A percentile compares a stretch with the other conserved stretches of the same genome.
phyloP scores from a whole-genome alignment of 2,888 invertebrate species.

The Crepidodera aurea region DNA sequence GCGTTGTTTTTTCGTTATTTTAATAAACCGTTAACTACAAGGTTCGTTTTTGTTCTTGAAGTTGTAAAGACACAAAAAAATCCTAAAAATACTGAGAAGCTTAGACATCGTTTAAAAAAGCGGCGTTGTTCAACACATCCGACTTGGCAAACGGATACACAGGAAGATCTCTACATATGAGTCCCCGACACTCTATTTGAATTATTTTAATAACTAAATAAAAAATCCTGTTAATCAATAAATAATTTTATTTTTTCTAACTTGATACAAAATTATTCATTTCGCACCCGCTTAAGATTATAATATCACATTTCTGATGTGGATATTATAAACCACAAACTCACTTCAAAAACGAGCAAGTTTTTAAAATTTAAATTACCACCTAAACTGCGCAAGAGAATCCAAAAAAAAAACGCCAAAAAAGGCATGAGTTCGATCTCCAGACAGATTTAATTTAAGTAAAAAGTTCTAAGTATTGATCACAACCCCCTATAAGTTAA shows the following conservation, averaged over 20 bases:
- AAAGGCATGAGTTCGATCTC: conserved; percentile 18
- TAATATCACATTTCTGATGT: conserved; percentile 78
- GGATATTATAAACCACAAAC: conserved; percentile 68
- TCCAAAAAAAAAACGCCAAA: conserved; percentile 21
- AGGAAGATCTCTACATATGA: no score
- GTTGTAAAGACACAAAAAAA: no score
- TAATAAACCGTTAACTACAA: no score
- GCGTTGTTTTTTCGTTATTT: no score
- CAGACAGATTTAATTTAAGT: conserved; percentile 23
- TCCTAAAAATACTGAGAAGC: no score
- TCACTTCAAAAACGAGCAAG: conserved; percentile 34
- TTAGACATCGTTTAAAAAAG: no score
- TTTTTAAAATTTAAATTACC: no score
- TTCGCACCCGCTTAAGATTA: conserved; percentile 39
- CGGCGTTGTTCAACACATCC: no score
- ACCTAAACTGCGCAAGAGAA: conserved; percentile 30
- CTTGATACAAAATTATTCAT: conserved; percentile 41
- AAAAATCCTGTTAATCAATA: conserved; percentile 19
- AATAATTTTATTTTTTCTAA: conserved; percentile 34
- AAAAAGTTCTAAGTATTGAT: not conserved
- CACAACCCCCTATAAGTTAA: conserved; percentile 31
- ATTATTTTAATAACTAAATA: no score
- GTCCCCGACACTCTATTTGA: no score
- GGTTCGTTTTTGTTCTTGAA: no score
- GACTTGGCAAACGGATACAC: no score